A percentile compares a stretch with the other conserved stretches of the same genome.
Evolutionary conservation across 2,888 invertebrate species (phyloP).

Genomic region (Ennomos fuscantarius): DNA sequence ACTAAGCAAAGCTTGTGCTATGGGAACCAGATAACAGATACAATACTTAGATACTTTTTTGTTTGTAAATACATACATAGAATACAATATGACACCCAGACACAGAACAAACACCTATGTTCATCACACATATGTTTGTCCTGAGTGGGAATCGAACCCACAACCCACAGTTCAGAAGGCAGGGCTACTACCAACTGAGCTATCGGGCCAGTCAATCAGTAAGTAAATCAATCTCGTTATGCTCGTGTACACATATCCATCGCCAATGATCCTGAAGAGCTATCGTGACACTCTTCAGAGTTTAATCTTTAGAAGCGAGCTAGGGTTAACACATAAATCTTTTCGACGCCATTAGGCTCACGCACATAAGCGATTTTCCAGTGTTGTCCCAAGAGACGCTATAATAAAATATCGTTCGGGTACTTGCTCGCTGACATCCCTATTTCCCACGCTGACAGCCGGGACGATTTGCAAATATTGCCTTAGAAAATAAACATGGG

Average conservation of each 20-base stretch:
- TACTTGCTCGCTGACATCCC: constrained; percentile 49
- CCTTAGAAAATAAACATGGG: constrained; percentile 28
- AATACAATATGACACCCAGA: no score
- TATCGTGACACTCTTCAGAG: constrained; percentile 37
- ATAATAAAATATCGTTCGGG: constrained; percentile 54
- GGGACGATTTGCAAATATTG: constrained; percentile 33
- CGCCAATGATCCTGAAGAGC: constrained; percentile 34
- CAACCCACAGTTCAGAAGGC: no score
- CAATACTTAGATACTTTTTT: no score
- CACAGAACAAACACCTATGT: no score
- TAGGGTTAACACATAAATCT: constrained; percentile 50
- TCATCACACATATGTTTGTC: no score
- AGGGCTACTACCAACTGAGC: no score
- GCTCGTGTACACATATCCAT: constrained; percentile 5
- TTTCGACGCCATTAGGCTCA: constrained; percentile 65
- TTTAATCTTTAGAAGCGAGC: constrained; percentile 36
- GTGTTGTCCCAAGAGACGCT: constrained; percentile 41
- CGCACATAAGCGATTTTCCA: constrained; percentile 57
- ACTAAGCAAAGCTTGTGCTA: no score
- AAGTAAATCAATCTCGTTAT: constrained; percentile 8
- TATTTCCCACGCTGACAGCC: constrained; percentile 37
- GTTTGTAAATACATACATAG: no score
- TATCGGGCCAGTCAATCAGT: no score
- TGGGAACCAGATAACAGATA: no score
- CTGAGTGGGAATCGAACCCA: no score